Percentiles rank a stretch among this genome's conserved stretches.
Conservation (phyloP, 2,113 vertebrate genomes). For the Cacatua alba region DNA sequence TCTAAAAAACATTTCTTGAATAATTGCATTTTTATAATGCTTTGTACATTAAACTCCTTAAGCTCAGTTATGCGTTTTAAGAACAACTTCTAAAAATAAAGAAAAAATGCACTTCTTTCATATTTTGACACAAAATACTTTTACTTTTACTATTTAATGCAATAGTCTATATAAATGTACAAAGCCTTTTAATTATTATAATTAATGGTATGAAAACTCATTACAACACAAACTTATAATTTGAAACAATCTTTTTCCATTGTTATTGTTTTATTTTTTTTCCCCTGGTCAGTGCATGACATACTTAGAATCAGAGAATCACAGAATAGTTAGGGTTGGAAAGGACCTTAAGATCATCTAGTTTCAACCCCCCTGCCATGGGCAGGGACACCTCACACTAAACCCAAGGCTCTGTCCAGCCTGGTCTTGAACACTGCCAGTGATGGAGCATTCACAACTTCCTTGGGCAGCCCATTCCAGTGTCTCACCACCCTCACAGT, state of each 20-base stretch:
- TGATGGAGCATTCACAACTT: too few relatives aligned
- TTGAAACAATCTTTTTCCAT: neutral
- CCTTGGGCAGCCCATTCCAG: too few relatives aligned
- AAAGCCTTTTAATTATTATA: neutral
- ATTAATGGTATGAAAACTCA: neutral
- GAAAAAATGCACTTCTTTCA: neutral
- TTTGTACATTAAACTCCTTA: neutral
- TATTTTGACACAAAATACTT: neutral
- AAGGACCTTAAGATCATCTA: too few relatives aligned
- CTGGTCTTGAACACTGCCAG: too few relatives aligned
- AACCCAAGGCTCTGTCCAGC: too few relatives aligned
- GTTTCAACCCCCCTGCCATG: too few relatives aligned
- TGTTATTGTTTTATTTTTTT: accelerated
- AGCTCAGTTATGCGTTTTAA: neutral
- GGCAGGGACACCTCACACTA: too few relatives aligned
- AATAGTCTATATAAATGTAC: neutral
- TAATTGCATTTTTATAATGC: neutral
- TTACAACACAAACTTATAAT: neutral
- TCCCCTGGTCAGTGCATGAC: accelerated
- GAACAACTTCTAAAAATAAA: neutral
- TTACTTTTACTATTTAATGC: neutral
- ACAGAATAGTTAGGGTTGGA: too few relatives aligned
- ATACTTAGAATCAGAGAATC: too few relatives aligned
- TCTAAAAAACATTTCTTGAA: neutral
- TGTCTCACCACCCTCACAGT: too few relatives aligned